Base-by-base conservation (phyloP, 2,113 vertebrate species). In the Hemicordylus capensis region DNA sequence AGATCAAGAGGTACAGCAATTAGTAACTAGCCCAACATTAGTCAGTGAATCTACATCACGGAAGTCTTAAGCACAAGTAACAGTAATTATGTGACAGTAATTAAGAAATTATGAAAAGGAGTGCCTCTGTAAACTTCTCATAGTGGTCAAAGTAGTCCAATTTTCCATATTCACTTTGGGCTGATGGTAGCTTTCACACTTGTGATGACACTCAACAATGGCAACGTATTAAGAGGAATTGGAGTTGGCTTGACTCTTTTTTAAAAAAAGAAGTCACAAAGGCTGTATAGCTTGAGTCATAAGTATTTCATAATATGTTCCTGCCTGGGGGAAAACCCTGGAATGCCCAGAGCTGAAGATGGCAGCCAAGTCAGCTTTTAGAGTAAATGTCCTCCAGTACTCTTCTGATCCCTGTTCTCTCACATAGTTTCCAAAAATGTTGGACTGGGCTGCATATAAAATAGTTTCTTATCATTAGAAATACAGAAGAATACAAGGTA, bases 281-380 rank as follows among this genome's bases (percentile, higher is more conserved):
- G 88, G 74, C 85, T 90, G 77, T 82, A 73, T 79, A 82, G 17
- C 2, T 94, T 83, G 74, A 22, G 24, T 85, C 87, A 77, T 6
- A 58, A 78, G 2, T 69, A 54, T 24, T 78, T 80, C 61, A 48
- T 56, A 59, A 75, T 48, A 74, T 39, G 51, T 59, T 73, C 63
- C 74, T 90, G 72, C 91, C 87, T 90, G 86, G 78, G 88, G 69
- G 84, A 93, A 85, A 69, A 19, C 73, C 83, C 66, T 78, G 73
- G 28, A 85, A 81, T 46, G 15, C 20, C 63, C 89, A 77, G 63
- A 83, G 90, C 59, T 90, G 59, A 37, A 63, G 54, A 63, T 67
- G 72, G 59, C 67, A 88, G 84, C 44, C 20, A 31, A 54, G 79
- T 84, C 15, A 54, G 15, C 0, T 28, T 2, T 0, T 3, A 61